Evolutionary conservation across 2,888 invertebrate genomes (phyloP).

Genomic region (Lithodes maja): DNA sequence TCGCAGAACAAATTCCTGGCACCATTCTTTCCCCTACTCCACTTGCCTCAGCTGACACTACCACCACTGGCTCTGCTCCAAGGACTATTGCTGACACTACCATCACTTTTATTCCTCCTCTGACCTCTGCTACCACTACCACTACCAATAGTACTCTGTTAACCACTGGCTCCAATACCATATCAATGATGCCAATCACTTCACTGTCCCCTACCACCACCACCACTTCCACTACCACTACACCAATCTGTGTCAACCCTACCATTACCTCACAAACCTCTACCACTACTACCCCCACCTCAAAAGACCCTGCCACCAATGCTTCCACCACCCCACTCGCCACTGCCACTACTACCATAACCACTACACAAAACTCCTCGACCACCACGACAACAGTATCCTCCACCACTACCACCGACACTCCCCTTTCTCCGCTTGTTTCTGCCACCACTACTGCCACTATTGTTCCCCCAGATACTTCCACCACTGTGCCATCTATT

Average conservation of each 20-base stretch:
- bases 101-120: neutral
- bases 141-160: neutral
- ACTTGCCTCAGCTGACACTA: neutral
- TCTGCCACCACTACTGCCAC: slow-evolving; percentile 12
- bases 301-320: neutral
- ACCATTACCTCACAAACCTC: neutral
- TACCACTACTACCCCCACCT: neutral
- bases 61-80: neutral
- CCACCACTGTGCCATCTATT: slow-evolving; percentile 4
- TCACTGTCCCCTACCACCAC: neutral
- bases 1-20: neutral
- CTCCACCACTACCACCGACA: neutral
- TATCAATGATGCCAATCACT: neutral
- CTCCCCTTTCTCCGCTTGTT: neutral
- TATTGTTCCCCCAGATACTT: neutral
- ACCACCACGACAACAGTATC: neutral
- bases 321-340: neutral
- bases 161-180: neutral
- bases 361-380: neutral
- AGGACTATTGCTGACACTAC: neutral
- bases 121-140: neutral
- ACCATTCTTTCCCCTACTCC: neutral
- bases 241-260: neutral
- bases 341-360: neutral
- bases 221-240: neutral